Evolutionary conservation across 2,113 vertebrate species (phyloP).

Genomic region (Caloenas nicobarica): DNA sequence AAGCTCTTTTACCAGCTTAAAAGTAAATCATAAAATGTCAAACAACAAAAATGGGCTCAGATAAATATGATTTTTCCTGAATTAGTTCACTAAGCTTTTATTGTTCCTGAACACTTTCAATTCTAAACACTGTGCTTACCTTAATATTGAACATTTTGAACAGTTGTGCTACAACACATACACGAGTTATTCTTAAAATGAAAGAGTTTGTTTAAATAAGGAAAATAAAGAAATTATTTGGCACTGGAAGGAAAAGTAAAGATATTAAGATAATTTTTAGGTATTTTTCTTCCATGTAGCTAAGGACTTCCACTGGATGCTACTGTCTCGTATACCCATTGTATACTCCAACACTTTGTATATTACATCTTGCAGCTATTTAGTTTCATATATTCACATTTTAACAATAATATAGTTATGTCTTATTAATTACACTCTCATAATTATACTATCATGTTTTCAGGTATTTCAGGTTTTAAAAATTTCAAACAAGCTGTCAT

Average conservation of each 20-base stretch:
- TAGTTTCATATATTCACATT: background rate
- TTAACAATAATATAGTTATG: background rate
- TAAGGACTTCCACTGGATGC: background rate
- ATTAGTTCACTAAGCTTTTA: slow-evolving; percentile 76
- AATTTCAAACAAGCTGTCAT: slow-evolving; percentile 31
- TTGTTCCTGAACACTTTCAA: slow-evolving; percentile 69
- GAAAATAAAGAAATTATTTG: background rate
- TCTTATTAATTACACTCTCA: slow-evolving; percentile 24
- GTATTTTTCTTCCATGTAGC: background rate
- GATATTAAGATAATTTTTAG: background rate
- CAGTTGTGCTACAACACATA: slow-evolving; percentile 42
- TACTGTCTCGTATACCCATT: background rate
- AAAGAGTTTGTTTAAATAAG: slow-evolving; percentile 17
- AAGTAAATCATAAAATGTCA: slow-evolving; percentile 79
- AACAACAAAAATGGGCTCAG: slow-evolving; percentile 74
- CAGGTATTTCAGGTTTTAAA: slow-evolving; percentile 37
- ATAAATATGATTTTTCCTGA: slow-evolving; percentile 73
- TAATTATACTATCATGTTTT: slow-evolving; percentile 58
- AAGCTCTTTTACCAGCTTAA: slow-evolving; percentile 78
- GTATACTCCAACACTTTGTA: background rate
- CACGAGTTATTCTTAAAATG: background rate
- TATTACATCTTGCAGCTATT: background rate
- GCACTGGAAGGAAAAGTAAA: background rate
- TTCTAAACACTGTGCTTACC: slow-evolving; percentile 61
- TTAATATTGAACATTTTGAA: slow-evolving; percentile 42